These are phyloP conservation scores for Cheirogaleus major DNA, from an alignment of 2,797 vertebrate species.

Conservation along the genomic window DNA sequence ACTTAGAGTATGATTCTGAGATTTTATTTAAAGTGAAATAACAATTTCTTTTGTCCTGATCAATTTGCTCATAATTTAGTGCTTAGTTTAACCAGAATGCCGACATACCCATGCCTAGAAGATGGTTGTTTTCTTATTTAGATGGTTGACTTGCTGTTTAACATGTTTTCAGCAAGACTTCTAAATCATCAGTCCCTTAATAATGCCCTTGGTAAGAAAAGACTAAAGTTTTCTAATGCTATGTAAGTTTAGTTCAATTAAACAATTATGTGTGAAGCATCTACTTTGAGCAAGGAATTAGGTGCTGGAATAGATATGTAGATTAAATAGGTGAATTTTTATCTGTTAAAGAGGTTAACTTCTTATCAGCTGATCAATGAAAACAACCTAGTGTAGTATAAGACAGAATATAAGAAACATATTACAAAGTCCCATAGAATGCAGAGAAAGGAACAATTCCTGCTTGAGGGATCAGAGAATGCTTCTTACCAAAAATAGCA, in stretches of 20 bases:
- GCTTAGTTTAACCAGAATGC: slow-evolving; percentile 17
- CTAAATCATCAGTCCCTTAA: slow-evolving; percentile 16
- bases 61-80: not conserved
- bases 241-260: not conserved
- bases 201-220: slow-evolving; percentile 16
- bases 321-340: not conserved
- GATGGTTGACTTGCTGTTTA: slow-evolving; percentile 1
- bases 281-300: slow-evolving; percentile 3
- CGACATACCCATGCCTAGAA: not conserved
- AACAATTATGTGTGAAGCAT: not conserved
- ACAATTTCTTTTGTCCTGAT: not conserved
- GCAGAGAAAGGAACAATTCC: not conserved
- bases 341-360: not conserved
- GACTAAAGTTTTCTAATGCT: not conserved
- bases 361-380: not conserved
- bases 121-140: slow-evolving; percentile 10
- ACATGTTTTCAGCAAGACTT: slow-evolving; percentile 9
- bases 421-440: not conserved
- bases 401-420: not conserved
- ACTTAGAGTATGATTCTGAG: not conserved
- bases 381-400: not conserved
- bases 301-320: not conserved
- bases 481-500: not conserved
- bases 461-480: not conserved
- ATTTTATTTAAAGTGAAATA: slow-evolving; percentile 26